Base-by-base conservation (phyloP, 2,797 vertebrate species). In the Sebastiscus tertius region DNA sequence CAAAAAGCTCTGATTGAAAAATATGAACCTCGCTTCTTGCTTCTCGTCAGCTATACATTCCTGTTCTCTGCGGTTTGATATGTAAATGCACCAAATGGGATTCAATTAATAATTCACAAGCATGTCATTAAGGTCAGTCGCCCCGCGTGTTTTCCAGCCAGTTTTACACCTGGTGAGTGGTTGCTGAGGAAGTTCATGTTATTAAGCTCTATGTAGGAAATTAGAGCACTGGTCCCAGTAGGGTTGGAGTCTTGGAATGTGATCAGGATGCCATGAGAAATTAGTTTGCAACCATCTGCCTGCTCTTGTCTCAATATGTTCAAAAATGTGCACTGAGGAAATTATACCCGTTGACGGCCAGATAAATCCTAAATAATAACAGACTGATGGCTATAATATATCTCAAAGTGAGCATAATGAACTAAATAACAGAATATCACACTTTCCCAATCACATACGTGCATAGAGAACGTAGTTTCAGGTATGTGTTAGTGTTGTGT, bases 271-370 rank as follows among this genome's bases (percentile, higher is more conserved):
- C 87, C 78, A 82, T 39, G 67, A 93, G 88, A 85, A 90, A 90
- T 88, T 62, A 80, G 84, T 89, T 86, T 79, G 77, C 66, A 36
- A 74, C 93, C 93, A 94, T 94, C 92, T 94, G 93, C 81, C 78
- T 66, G 56, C 46, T 84, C 72, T 72, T 75, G 72, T 81, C 83
- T 77, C 83, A 91, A 82, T 85, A 89, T 92, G 85, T 82, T 89
- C 34, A 64, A 52, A 85, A 85, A 74, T 74, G 55, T 74, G 49
- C 31, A 36, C 9, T 36, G 52, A 86, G 60, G 70, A 61, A 71
- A 86, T 65, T 22, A 56, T 16, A 31, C 26, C 33, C 39, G 62
- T 49, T 73, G 13, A 27, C 14, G 10, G 61, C 59, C 77, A 61
- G 69, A 71, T 34, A 12, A 86, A 72, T 68, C 22, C 20, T 16